Evolutionary conservation across 2,113 vertebrate species (phyloP).

Genomic region (Indicator indicator): DNA sequence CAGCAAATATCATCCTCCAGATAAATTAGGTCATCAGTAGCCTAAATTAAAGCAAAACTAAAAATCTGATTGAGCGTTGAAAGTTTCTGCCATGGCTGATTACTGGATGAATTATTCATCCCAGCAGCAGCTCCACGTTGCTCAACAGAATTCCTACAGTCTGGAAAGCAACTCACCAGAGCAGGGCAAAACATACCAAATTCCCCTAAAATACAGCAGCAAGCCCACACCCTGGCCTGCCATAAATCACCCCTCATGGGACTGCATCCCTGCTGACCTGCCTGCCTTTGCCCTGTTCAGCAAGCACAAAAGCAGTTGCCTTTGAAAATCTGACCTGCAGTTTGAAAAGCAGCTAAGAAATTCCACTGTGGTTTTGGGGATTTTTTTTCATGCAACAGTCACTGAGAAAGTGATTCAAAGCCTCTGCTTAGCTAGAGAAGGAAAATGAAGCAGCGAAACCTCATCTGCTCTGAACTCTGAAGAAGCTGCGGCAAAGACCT

Average conservation of each 20-base stretch:
- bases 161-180: neutral
- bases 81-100: neutral
- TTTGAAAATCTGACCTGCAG: neutral
- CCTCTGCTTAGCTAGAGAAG: neutral
- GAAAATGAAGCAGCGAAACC: neutral
- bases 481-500: neutral
- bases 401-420: constrained; percentile 7
- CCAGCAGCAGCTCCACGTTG: neutral
- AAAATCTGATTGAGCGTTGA: neutral
- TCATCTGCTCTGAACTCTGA: neutral
- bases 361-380: neutral
- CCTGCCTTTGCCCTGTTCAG: neutral
- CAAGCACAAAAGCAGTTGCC: neutral
- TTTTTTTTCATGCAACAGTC: neutral
- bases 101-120: constrained; percentile 16
- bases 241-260: neutral
- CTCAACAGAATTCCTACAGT: neutral
- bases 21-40: constrained; percentile 10
- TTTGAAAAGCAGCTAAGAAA: neutral
- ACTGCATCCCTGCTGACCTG: neutral
- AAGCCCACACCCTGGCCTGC: fast-evolving
- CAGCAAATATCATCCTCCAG: neutral
- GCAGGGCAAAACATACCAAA: neutral
- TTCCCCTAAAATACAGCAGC: neutral
- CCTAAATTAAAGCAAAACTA: neutral